phyloP scores from a whole-genome alignment of 1,140 invertebrate species.

The Potamilus streckersoni region DNA sequence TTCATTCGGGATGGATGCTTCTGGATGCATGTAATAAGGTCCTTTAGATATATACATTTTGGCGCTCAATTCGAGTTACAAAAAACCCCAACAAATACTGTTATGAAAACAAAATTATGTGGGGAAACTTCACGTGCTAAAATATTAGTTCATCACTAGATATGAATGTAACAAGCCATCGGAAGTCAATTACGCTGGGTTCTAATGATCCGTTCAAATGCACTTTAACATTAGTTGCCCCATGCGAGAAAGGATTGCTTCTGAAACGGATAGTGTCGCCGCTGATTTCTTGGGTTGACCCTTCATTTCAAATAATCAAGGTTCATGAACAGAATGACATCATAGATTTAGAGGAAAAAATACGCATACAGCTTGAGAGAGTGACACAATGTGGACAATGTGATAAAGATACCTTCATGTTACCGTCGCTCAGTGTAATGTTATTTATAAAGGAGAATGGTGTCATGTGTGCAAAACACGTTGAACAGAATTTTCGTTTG shows the following conservation, averaged over 20 bases:
- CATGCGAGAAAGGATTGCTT: not conserved
- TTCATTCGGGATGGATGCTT: too few species aligned
- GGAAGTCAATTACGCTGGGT: too few species aligned
- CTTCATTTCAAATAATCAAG: conserved; percentile 20
- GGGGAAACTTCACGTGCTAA: too few species aligned
- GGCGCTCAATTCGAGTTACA: too few species aligned
- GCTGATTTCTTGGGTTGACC: conserved; percentile 24
- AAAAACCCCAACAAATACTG: too few species aligned
- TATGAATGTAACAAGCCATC: too few species aligned
- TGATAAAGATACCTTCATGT: conserved; percentile 10
- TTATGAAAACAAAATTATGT: too few species aligned
- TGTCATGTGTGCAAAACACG: conserved; percentile 16
- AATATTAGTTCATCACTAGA: too few species aligned
- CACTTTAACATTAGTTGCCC: conserved; percentile 15
- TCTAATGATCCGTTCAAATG: conserved; percentile 9
- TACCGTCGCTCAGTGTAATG: conserved; percentile 33
- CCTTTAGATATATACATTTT: too few species aligned
- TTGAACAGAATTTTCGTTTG: conserved; percentile 10
- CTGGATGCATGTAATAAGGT: too few species aligned
- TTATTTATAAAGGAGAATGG: conserved; percentile 32
- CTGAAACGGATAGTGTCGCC: conserved; percentile 14
- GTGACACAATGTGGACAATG: not conserved
- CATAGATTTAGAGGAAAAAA: not conserved
- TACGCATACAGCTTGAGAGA: not conserved
- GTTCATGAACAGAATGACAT: conserved; percentile 13